Evolutionary conservation across 2,888 invertebrate genomes (phyloP), one percentile per base, ranked within the genome.

Genomic region (Apodemia duryi): DNA sequence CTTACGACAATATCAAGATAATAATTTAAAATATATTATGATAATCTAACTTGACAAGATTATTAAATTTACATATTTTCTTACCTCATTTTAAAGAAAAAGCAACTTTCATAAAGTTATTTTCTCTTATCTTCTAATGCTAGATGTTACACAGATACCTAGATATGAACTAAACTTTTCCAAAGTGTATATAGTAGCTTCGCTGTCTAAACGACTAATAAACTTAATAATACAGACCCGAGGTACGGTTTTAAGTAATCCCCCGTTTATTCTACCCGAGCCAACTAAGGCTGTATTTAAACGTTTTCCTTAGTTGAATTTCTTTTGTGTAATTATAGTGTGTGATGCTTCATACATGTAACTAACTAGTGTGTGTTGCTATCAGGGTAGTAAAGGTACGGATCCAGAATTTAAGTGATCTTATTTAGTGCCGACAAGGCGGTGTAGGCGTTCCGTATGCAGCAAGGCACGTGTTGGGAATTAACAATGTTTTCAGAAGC

Each of bases 341-440:
- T 83, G 79, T 79, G 79, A 76, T 75, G 78, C 76, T 85, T 81
- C 83, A 84, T 84, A 85, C 81, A 46, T 13, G 46, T 46, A 85
- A 80, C 84, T 85, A 83, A 83, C 84, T 79, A 82, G 79, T 77
- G 78, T 77, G 83, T 78, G 46, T 46, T 46, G 13, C 84, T 86
- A 86, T 84, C 85, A 80, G 81, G 83, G 79, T 81, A 67, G 78
- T 82, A 81, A 82, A 81, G 77, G 77, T 82, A 88, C 89, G 88
- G 79, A 82, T 74, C 70, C 77, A 75, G 90, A 90, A 91, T 91
- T 86, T 88, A 89, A 91, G 90, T 88, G 89, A 84, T 86, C 89
- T 82, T 88, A 88, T 89, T 90, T 88, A 77, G 82, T 80, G 78
- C 75, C 77, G 77, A 81, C 77, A 75, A 81, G 81, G 77, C 85